Evolutionary conservation across 1,140 invertebrate species (phyloP).

Genomic region (Thrips palmi): DNA sequence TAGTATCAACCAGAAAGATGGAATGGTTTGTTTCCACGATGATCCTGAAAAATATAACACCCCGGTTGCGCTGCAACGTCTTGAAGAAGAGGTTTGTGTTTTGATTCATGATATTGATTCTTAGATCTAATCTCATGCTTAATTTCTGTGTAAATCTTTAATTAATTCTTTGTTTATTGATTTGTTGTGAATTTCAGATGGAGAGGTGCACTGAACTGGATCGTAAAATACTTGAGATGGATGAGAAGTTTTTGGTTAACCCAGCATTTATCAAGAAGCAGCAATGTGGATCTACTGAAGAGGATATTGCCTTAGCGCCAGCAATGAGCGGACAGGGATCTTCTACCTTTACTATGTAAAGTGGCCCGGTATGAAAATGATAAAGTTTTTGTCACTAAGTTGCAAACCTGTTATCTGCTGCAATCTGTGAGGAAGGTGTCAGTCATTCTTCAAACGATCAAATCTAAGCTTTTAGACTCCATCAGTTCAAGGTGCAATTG

Average conservation of each 20-base stretch:
- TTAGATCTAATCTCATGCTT: not conserved
- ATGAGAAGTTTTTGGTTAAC: conserved; percentile 83
- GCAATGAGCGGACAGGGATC: too few species aligned
- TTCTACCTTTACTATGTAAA: too few species aligned
- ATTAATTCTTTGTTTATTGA: conserved; percentile 2
- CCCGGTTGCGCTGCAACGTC: conserved; percentile 60
- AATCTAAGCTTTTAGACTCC: too few species aligned
- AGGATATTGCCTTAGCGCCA: too few species aligned
- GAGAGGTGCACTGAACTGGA: conserved; percentile 69
- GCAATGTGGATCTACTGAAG: conserved; percentile 34
- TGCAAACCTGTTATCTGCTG: too few species aligned
- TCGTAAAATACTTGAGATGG: conserved; percentile 75
- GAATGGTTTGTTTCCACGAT: conserved; percentile 93
- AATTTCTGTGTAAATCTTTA: not conserved
- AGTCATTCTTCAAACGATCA: too few species aligned
- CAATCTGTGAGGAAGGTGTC: too few species aligned
- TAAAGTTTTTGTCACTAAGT: too few species aligned
- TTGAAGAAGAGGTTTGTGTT: conserved; percentile 40
- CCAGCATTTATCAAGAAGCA: conserved; percentile 71
- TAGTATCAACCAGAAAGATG: conserved; percentile 93
- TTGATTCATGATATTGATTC: not conserved
- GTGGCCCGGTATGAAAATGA: too few species aligned
- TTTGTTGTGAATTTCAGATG: conserved; percentile 37
- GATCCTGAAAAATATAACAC: conserved; percentile 91
- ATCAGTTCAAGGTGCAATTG: too few species aligned